Conservation (phyloP, 2,888 invertebrate genomes). For the Camptogramma bilineatum region DNA sequence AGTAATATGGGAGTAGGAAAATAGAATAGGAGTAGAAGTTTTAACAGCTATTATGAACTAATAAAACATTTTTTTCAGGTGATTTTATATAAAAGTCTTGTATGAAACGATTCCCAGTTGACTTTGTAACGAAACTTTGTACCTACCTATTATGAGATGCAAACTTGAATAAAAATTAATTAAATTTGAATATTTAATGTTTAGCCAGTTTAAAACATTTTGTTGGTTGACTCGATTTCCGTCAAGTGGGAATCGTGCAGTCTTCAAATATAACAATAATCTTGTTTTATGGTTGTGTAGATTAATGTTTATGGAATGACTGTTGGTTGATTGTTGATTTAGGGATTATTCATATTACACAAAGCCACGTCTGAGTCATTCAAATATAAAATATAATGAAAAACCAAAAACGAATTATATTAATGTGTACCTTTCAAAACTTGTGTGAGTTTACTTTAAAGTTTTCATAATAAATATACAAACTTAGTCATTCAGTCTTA, state of each 20-base stretch:
- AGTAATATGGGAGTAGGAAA: not conserved
- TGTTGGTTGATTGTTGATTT: conserved; percentile 6
- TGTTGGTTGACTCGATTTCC: not conserved
- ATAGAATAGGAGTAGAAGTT: not conserved
- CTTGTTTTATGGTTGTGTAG: conserved; percentile 14
- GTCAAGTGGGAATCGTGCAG: not conserved
- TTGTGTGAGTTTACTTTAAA: too few species aligned
- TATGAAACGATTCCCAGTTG: not conserved
- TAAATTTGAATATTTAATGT: too few species aligned
- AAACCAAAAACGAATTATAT: too few species aligned
- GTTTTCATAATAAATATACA: too few species aligned
- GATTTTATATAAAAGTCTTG: not conserved
- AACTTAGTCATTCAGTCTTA: too few species aligned
- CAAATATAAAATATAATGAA: too few species aligned
- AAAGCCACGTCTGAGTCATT: not conserved
- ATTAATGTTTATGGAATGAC: conserved; percentile 14
- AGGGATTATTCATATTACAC: not conserved
- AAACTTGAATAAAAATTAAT: too few species aligned
- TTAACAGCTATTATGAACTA: not conserved
- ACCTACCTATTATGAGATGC: too few species aligned
- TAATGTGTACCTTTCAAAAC: too few species aligned
- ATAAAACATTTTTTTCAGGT: conserved; percentile 3
- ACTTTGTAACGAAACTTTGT: not conserved
- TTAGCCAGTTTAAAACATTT: too few species aligned
- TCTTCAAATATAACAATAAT: not conserved